These are phyloP conservation scores for Drosophila pseudoananassae DNA, from an alignment of 1,140 invertebrate species.

Conservation along the genomic window DNA sequence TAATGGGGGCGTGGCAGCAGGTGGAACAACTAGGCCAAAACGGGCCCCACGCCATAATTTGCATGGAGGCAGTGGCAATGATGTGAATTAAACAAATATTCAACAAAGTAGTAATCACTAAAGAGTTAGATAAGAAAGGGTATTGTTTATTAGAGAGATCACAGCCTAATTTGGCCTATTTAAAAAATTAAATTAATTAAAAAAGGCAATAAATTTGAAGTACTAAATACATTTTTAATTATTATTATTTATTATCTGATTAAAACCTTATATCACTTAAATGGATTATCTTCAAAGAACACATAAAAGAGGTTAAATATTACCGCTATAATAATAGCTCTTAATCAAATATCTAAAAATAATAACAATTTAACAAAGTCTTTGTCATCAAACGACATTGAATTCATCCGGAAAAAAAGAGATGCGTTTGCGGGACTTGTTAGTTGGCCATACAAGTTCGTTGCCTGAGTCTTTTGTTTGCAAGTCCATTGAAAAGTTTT, in stretches of 20 bases:
- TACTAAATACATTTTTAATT: no score
- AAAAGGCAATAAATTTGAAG: background rate
- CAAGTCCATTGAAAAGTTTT: constrained; percentile 7
- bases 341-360: background rate
- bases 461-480: constrained; percentile 63
- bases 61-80: constrained; percentile 5
- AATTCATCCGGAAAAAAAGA: constrained; percentile 18
- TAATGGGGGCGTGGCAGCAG: constrained; percentile 37
- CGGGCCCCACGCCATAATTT: constrained; percentile 21
- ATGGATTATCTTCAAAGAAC: no score
- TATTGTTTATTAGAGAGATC: background rate
- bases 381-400: constrained; percentile 12
- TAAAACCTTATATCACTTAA: no score
- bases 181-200: background rate
- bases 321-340: background rate
- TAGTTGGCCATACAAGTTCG: constrained; percentile 58
- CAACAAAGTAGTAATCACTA: background rate
- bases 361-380: constrained; percentile 14
- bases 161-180: background rate
- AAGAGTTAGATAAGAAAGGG: background rate
- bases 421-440: constrained; percentile 1
- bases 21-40: constrained; percentile 35
- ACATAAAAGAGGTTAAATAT: no score
- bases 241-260: no score
- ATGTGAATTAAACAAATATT: constrained; percentile 13